Evolutionary conservation across 2,113 vertebrate genomes (phyloP).

Genomic region (Corydoras sp.): DNA sequence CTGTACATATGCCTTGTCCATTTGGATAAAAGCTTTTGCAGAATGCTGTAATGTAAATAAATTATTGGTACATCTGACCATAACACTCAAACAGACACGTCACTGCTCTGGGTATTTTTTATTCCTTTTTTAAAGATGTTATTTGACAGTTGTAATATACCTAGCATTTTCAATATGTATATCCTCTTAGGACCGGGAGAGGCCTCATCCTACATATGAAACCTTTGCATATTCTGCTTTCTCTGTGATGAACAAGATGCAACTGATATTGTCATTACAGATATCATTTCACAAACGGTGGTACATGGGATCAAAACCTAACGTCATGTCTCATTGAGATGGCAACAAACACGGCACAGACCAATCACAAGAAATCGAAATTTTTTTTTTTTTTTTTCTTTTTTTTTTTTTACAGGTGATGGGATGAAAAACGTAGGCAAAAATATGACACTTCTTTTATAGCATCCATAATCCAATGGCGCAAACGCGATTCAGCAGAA

Average conservation of each 20-base stretch:
- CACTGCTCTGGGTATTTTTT: not conserved
- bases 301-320: slow-evolving; percentile 36
- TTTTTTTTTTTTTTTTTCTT: too few species aligned
- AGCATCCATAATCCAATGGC: not conserved
- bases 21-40: too few species aligned
- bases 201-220: slow-evolving; percentile 72
- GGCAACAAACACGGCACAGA: slow-evolving; percentile 24
- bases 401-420: too few species aligned
- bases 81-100: not conserved
- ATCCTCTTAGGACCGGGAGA: slow-evolving; percentile 73
- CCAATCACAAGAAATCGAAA: not conserved
- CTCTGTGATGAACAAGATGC: slow-evolving; percentile 57
- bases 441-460: too few species aligned
- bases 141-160: slow-evolving; percentile 64
- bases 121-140: slow-evolving; percentile 80
- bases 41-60: too few species aligned
- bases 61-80: too few species aligned
- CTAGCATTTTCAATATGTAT: slow-evolving; percentile 54
- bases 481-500: not conserved
- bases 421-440: too few species aligned
- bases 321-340: slow-evolving; percentile 46
- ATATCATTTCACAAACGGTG: slow-evolving; percentile 20
- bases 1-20: too few species aligned
- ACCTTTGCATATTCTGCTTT: slow-evolving; percentile 88
- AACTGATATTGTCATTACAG: slow-evolving; percentile 43